Percentiles rank a stretch among this genome's conserved stretches.
phyloP scores from a whole-genome alignment of 2,888 invertebrate genomes.

The Chaetogeoica ovagalla region DNA sequence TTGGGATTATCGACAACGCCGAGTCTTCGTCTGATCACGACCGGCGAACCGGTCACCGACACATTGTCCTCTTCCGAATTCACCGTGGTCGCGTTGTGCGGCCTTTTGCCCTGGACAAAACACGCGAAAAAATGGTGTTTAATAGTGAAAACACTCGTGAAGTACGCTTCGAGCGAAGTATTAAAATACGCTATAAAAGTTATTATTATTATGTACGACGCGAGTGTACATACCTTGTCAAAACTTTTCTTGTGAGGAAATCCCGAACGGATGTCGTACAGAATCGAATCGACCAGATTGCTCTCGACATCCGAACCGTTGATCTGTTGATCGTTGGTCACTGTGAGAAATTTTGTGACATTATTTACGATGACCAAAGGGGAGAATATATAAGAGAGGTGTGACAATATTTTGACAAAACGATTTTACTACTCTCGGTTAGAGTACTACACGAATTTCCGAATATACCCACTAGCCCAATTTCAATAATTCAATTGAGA shows the following conservation, averaged over 20 bases:
- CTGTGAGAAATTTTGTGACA: neutral
- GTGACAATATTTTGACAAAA: too few relatives aligned
- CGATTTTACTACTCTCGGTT: too few relatives aligned
- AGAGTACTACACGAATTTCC: too few relatives aligned
- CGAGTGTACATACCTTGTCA: conserved; percentile 56
- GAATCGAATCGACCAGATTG: conserved; percentile 66
- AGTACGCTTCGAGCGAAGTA: too few relatives aligned
- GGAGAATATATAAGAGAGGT: too few relatives aligned
- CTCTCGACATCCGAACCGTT: conserved; percentile 46
- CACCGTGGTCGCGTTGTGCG: conserved; percentile 61
- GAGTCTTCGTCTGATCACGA: conserved; percentile 68
- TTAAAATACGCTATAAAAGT: too few relatives aligned
- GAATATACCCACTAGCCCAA: too few relatives aligned
- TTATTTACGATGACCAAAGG: too few relatives aligned
- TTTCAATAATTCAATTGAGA: too few relatives aligned
- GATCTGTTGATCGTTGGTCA: conserved; percentile 38
- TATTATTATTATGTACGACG: too few relatives aligned
- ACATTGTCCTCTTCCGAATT: conserved; percentile 69
- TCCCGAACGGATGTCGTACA: conserved; percentile 73
- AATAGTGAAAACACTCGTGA: too few relatives aligned
- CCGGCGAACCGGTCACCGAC: conserved; percentile 69
- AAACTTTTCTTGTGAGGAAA: conserved; percentile 63
- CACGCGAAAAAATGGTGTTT: too few relatives aligned
- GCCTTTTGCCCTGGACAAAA: conserved; percentile 59
- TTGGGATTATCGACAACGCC: conserved; percentile 63